Percentiles rank a stretch among this genome's conserved stretches.
phyloP scores from a whole-genome alignment of 2,113 vertebrate species.

The Solea senegalensis region DNA sequence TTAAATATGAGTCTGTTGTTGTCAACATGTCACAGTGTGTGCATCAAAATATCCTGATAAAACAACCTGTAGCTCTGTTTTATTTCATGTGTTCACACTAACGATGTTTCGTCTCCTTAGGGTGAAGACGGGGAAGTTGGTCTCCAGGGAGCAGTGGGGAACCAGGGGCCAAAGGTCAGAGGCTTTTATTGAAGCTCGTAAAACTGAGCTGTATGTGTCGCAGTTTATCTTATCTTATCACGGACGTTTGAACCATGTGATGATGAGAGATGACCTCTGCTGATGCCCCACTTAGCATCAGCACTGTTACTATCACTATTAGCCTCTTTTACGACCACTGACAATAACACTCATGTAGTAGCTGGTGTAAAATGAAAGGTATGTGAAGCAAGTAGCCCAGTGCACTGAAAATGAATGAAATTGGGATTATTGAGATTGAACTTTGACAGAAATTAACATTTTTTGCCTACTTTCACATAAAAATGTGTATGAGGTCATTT shows the following conservation, averaged over 20 bases:
- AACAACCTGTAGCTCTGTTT: background rate
- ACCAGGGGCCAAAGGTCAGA: constrained; percentile 83
- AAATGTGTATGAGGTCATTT: no score
- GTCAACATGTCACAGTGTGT: no score
- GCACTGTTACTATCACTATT: background rate
- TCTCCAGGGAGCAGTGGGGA: constrained; percentile 76
- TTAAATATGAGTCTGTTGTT: no score
- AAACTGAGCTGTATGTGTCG: background rate
- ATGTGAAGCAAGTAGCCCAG: background rate
- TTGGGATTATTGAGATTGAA: background rate
- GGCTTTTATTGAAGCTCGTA: constrained; percentile 16
- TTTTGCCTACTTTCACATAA: no score
- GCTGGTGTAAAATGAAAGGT: background rate
- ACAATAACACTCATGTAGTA: background rate
- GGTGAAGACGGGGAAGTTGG: constrained; percentile 85
- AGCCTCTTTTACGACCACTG: background rate
- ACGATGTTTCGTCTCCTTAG: constrained; percentile 57
- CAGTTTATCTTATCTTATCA: no score
- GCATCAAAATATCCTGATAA: background rate
- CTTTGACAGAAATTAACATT: no score
- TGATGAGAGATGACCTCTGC: background rate
- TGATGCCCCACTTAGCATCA: background rate
- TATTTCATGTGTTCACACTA: background rate
- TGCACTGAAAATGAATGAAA: background rate
- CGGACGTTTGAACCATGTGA: background rate